These are phyloP conservation scores for Virgularia gustaviana DNA, from an alignment of 92 coral and sea anemone species.

Conservation along the genomic window DNA sequence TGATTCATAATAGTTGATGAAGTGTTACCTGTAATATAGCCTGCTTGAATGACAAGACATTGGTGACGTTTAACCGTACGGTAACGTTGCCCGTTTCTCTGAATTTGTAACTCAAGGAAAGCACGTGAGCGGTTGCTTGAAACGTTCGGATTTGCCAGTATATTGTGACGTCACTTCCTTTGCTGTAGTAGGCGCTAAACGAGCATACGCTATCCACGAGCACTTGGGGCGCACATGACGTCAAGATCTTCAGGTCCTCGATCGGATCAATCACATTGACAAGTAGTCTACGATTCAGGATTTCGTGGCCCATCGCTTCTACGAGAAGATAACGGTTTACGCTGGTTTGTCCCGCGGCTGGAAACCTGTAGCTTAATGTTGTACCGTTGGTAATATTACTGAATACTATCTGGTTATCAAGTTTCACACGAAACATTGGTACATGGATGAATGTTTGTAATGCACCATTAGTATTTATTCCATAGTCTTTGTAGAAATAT, in stretches of 20 bases:
- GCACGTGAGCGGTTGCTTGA: background rate
- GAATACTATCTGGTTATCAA: background rate
- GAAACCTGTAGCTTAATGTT: slow-evolving; percentile 2
- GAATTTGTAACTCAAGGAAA: background rate
- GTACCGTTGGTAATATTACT: slow-evolving; percentile 8
- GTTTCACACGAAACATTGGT: background rate
- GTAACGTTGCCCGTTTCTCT: slow-evolving; percentile 10
- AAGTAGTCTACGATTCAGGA: slow-evolving; percentile 3
- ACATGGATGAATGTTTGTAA: background rate
- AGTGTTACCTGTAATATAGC: slow-evolving; percentile 4
- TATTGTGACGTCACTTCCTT: slow-evolving; percentile 19
- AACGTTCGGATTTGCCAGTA: background rate
- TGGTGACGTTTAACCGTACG: background rate
- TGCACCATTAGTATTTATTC: background rate
- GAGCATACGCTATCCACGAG: background rate
- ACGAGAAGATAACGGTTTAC: background rate
- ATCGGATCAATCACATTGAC: slow-evolving; percentile 3
- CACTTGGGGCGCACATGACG: slow-evolving; percentile 2
- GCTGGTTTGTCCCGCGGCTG: slow-evolving; percentile 3
- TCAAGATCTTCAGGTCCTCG: background rate
- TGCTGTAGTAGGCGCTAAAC: background rate
- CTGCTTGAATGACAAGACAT: background rate
- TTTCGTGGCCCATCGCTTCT: slow-evolving; percentile 23
- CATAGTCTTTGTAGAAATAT: background rate
- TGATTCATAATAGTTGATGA: too few species aligned